Conservation (phyloP, 2,888 invertebrate species). For the Ichneumoninae sp. region DNA sequence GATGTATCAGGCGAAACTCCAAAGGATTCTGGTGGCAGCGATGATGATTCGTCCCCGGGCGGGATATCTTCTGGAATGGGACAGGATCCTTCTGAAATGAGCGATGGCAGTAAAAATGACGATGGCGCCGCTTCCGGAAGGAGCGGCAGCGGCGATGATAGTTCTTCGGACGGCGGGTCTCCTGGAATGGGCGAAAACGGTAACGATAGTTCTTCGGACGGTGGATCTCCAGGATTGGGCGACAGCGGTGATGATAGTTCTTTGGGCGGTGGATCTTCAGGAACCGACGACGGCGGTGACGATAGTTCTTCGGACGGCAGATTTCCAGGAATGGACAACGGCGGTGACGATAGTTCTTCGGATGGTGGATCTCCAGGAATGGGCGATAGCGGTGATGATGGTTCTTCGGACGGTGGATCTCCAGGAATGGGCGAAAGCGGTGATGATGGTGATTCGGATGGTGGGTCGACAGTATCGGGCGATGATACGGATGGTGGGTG, state of each 20-base stretch:
- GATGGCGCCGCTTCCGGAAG: background rate
- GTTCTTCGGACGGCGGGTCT: background rate
- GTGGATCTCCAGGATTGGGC: background rate
- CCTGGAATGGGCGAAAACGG: background rate
- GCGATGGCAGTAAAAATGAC: background rate
- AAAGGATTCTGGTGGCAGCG: background rate
- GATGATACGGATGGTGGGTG: background rate
- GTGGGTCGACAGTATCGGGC: background rate
- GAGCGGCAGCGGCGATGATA: background rate
- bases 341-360: background rate
- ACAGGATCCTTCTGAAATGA: background rate
- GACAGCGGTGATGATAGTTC: background rate
- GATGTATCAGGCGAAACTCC: background rate
- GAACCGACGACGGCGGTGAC: background rate
- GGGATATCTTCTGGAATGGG: background rate
- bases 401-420: background rate
- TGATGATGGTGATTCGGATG: background rate
- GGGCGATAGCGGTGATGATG: background rate
- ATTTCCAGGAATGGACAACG: background rate
- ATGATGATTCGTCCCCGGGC: background rate
- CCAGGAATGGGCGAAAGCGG: background rate
- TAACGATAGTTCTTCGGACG: background rate
- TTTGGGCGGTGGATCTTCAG: slow-evolving; percentile 6
- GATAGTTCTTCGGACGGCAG: background rate
- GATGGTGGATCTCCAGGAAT: background rate